These are phyloP conservation scores for Ladona fulva DNA, from an alignment of 1,140 invertebrate genomes.

Conservation along the genomic window DNA sequence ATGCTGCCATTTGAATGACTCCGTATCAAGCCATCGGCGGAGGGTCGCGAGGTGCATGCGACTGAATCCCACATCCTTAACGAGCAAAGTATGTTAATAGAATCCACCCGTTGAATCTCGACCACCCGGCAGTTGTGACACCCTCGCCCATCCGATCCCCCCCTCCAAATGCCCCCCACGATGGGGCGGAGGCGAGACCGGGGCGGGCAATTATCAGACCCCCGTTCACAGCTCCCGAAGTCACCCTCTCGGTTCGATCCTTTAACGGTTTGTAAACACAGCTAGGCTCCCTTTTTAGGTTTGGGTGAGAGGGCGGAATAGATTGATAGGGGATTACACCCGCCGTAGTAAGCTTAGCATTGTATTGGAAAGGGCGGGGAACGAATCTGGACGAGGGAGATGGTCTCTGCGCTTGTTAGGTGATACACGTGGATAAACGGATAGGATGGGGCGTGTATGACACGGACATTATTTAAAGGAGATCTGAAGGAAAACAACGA, in stretches of 20 bases:
- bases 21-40: too few species aligned
- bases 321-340: neutral
- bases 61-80: neutral
- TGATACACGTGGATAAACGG: too few species aligned
- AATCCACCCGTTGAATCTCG: conserved; percentile 20
- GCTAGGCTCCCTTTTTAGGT: neutral
- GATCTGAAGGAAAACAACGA: too few species aligned
- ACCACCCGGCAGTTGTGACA: neutral
- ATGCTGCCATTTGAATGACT: too few species aligned
- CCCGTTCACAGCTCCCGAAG: neutral
- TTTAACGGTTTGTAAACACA: neutral
- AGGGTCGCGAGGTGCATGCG: conserved; percentile 16
- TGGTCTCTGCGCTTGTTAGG: too few species aligned
- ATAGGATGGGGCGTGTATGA: too few species aligned
- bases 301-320: neutral
- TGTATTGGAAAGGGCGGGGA: too few species aligned
- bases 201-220: too few species aligned
- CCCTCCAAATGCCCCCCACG: neutral
- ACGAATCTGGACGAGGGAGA: too few species aligned
- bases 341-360: neutral
- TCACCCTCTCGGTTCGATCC: neutral
- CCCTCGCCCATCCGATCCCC: neutral
- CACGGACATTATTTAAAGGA: too few species aligned
- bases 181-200: too few species aligned
- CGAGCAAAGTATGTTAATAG: conserved; percentile 26